phyloP scores from a whole-genome alignment of 2,797 vertebrate species.

The Mus minutoides region DNA sequence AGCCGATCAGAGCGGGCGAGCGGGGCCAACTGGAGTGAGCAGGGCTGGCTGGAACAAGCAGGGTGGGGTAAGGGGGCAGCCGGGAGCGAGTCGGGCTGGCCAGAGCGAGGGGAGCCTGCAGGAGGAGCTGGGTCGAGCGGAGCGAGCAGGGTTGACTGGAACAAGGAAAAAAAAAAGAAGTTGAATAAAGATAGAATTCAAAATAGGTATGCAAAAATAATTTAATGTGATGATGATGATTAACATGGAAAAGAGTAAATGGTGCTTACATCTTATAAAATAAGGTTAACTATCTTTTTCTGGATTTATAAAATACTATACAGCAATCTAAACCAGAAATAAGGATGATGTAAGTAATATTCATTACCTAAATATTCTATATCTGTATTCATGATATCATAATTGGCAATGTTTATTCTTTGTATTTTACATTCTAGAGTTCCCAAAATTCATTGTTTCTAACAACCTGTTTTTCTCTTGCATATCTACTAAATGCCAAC shows the following conservation, averaged over 20 bases:
- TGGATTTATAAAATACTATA: conserved; percentile 2
- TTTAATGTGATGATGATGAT: neutral
- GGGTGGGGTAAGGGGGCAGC: too few species aligned
- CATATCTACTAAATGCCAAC: neutral
- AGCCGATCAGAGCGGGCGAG: too few species aligned
- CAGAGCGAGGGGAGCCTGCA: too few species aligned
- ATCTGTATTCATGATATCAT: neutral
- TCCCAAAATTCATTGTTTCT: neutral
- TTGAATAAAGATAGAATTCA: neutral
- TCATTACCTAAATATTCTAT: neutral
- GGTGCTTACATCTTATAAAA: neutral
- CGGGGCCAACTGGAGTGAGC: too few species aligned
- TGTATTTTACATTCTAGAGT: neutral
- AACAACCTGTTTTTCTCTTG: neutral
- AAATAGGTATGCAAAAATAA: neutral
- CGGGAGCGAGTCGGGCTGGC: too few species aligned
- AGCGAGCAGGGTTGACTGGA: too few species aligned
- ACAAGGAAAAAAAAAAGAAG: too few species aligned
- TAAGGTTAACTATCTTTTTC: neutral
- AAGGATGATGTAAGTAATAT: neutral
- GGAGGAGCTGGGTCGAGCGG: too few species aligned
- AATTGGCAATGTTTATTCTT: neutral
- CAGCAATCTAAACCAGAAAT: neutral
- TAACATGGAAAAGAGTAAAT: neutral
- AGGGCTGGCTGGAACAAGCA: too few species aligned